These are phyloP conservation scores for Galagoides demidoff DNA, from an alignment of 2,797 vertebrate genomes.

Conservation along the genomic window DNA sequence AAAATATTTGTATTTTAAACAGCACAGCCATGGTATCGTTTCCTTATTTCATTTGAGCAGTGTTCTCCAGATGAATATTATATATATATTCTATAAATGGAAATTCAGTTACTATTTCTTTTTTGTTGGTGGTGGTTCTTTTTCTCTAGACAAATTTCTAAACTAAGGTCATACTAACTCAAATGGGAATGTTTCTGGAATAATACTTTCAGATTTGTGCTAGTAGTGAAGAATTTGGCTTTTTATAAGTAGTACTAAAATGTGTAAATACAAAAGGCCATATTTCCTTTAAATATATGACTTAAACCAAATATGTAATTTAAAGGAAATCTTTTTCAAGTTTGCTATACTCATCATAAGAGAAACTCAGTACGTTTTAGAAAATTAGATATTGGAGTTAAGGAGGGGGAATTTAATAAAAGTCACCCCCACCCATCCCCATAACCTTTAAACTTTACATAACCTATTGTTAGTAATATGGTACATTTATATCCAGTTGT, in stretches of 20 bases:
- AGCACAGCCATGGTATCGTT: not conserved
- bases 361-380: not conserved
- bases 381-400: slow-evolving; percentile 30
- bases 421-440: not conserved
- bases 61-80: slow-evolving; percentile 34
- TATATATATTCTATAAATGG: not conserved
- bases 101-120: not conserved
- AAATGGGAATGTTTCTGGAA: not conserved
- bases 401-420: not conserved
- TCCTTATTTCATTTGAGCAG: slow-evolving; percentile 26
- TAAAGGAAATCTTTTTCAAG: slow-evolving; percentile 44
- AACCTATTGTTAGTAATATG: slow-evolving; percentile 38
- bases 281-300: slow-evolving; percentile 34
- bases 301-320: not conserved
- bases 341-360: slow-evolving; percentile 8
- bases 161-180: slow-evolving; percentile 4
- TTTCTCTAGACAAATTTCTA: not conserved
- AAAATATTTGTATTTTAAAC: slow-evolving; percentile 37
- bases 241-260: not conserved
- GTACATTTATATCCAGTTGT: not conserved
- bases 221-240: slow-evolving; percentile 29
- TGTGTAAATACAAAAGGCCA: not conserved
- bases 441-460: not conserved
- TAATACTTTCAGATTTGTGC: slow-evolving; percentile 40
- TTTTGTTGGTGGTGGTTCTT: not conserved